These are phyloP conservation scores for Semnornis frantzii DNA, from an alignment of 2,113 vertebrate species.

Conservation along the genomic window DNA sequence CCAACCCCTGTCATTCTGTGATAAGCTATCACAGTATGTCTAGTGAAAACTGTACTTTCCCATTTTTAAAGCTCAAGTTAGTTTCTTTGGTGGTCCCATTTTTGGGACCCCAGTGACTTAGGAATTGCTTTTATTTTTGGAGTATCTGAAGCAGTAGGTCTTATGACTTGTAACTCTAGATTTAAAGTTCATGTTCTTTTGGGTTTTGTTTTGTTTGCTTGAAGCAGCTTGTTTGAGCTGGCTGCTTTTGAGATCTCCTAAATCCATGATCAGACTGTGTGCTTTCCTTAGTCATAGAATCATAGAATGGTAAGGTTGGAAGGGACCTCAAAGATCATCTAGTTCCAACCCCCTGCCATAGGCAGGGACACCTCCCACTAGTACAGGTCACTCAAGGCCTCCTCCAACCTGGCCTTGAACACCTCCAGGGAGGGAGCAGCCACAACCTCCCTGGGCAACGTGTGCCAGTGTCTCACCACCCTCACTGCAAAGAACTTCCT, in stretches of 20 bases:
- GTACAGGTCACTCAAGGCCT: too few species aligned
- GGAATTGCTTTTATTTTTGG: background rate
- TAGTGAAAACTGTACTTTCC: background rate
- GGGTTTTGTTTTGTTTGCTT: background rate
- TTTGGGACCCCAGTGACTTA: background rate
- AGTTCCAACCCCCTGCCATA: too few species aligned
- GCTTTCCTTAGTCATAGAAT: background rate
- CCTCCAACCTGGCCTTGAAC: too few species aligned
- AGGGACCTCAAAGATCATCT: too few species aligned
- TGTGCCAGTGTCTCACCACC: too few species aligned
- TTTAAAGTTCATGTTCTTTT: background rate
- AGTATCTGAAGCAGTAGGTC: background rate
- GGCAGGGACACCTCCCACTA: too few species aligned
- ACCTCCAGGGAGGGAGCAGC: too few species aligned
- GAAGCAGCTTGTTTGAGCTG: background rate
- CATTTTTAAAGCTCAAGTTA: constrained; percentile 22
- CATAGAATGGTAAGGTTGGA: too few species aligned
- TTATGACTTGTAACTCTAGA: background rate
- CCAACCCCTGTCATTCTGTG: background rate
- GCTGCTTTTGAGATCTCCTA: background rate
- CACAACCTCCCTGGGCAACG: too few species aligned
- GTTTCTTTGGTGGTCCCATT: constrained; percentile 30
- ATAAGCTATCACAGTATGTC: background rate
- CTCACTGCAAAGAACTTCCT: too few species aligned
- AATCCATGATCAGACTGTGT: background rate